Evolutionary conservation across 2,113 vertebrate species (phyloP).

Genomic region (Myotis davidii): DNA sequence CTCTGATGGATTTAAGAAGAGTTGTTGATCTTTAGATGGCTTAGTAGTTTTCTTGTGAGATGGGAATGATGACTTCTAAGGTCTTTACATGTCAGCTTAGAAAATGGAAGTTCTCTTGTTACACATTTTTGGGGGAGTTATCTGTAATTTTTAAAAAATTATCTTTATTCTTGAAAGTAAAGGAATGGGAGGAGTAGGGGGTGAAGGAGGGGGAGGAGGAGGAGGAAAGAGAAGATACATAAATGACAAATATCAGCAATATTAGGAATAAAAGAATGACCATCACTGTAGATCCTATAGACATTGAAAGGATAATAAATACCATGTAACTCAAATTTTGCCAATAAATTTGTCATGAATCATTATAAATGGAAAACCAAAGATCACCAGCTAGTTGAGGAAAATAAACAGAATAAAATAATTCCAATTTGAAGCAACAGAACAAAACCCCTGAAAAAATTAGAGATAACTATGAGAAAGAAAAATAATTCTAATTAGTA

Average conservation of each 20-base stretch:
- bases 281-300: background rate
- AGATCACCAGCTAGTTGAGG: background rate
- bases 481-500: conserved; percentile 23
- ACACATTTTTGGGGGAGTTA: background rate
- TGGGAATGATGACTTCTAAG: background rate
- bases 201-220: fast-evolving
- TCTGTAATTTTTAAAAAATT: too few species aligned
- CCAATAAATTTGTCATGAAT: background rate
- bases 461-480: background rate
- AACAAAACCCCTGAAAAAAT: background rate
- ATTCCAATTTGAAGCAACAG: background rate
- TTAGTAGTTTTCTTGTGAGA: background rate
- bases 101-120: background rate
- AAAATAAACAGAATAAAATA: conserved; percentile 12
- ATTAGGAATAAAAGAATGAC: background rate
- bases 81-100: background rate
- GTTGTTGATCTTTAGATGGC: background rate
- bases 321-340: background rate
- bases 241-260: background rate
- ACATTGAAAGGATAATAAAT: background rate
- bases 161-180: background rate
- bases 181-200: background rate
- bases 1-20: background rate
- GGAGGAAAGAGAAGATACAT: background rate
- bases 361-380: background rate